These are phyloP conservation scores for Drosophila pectinifera DNA, from an alignment of 1,140 invertebrate genomes.

Conservation along the genomic window DNA sequence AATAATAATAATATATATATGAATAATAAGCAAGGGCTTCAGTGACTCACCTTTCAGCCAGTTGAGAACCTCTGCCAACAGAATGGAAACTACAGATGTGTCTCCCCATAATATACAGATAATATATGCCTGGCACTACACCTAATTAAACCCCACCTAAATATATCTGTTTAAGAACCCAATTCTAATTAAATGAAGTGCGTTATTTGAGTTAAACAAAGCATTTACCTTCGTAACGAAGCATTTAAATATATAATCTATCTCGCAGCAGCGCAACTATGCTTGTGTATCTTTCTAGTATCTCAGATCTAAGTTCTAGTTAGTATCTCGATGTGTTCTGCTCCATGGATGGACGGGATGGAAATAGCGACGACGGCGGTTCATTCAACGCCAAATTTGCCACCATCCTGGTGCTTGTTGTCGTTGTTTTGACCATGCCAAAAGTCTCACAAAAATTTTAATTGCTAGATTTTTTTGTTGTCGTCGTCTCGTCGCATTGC, in stretches of 20 bases:
- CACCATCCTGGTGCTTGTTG: constrained; percentile 38
- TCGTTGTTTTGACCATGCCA: constrained; percentile 49
- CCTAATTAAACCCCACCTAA: too few relatives aligned
- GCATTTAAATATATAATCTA: background rate
- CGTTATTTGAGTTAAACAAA: constrained; percentile 7
- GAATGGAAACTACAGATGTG: too few relatives aligned
- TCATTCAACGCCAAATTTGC: constrained; percentile 61
- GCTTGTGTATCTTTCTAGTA: background rate
- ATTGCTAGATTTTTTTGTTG: constrained; percentile 62
- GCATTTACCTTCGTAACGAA: background rate
- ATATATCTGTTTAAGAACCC: background rate
- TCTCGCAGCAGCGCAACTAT: constrained; percentile 2
- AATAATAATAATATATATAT: too few relatives aligned
- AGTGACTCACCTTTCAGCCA: too few relatives aligned
- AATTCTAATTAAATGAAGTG: constrained; percentile 25
- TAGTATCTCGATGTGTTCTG: background rate
- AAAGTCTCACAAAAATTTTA: constrained; percentile 77
- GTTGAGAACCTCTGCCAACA: too few relatives aligned
- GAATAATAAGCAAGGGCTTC: too few relatives aligned
- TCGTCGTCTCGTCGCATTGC: constrained; percentile 54
- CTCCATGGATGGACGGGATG: background rate
- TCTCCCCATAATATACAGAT: too few relatives aligned
- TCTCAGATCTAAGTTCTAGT: constrained; percentile 3
- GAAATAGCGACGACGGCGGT: background rate
- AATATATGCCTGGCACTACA: background rate